phyloP scores from a whole-genome alignment of 2,888 invertebrate species.

The Antheraea assamensis region DNA sequence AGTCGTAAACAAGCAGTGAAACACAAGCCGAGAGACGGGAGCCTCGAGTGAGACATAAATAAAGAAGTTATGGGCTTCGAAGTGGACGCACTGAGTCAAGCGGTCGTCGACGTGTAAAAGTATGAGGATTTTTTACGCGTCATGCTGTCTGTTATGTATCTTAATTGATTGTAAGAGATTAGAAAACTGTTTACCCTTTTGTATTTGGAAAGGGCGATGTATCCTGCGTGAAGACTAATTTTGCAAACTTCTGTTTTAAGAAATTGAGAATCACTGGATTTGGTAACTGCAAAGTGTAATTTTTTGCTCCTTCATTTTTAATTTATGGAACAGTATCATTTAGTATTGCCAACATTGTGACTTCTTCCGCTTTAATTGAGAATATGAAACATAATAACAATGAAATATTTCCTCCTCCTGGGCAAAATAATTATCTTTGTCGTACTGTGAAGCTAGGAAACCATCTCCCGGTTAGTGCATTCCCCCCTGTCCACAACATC shows the following conservation, averaged over 20 bases:
- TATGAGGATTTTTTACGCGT: not conserved
- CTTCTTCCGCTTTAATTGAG: too few species aligned
- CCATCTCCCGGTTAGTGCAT: too few species aligned
- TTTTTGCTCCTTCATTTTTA: not conserved
- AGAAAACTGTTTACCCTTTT: not conserved
- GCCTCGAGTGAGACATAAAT: slow-evolving; percentile 38
- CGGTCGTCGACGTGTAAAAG: not conserved
- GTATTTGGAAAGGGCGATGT: not conserved
- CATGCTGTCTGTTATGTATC: slow-evolving; percentile 4
- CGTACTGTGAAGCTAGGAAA: too few species aligned
- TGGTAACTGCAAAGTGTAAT: not conserved
- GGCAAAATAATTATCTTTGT: too few species aligned
- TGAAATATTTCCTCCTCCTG: too few species aligned
- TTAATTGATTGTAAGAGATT: not conserved
- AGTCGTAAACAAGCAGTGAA: slow-evolving; percentile 12
- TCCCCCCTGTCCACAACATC: too few species aligned
- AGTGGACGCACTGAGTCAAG: slow-evolving; percentile 1
- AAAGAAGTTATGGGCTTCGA: slow-evolving; percentile 34
- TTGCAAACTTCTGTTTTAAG: not conserved
- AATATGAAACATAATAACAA: too few species aligned
- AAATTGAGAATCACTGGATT: not conserved
- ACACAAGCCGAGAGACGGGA: slow-evolving; percentile 26
- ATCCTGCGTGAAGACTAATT: not conserved
- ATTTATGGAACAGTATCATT: not conserved
- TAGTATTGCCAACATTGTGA: too few species aligned